Evolutionary conservation across 64 coral and sea anemone species (phyloP), one percentile per base, ranked within the genome.

Genomic region (Hydrozoanthus tunicans): DNA sequence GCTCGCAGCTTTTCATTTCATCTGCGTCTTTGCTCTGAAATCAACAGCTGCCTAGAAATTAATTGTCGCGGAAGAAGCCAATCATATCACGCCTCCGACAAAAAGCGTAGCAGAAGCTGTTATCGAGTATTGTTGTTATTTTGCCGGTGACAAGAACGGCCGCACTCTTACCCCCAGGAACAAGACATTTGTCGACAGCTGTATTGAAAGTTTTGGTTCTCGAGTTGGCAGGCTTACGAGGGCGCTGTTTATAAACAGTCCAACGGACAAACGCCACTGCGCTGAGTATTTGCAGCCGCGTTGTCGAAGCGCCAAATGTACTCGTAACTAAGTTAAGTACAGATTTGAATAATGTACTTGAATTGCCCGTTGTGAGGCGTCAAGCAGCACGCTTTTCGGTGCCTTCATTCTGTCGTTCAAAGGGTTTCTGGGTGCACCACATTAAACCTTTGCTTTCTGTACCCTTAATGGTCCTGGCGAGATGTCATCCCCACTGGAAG

Each of bases 1-100:
- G n/a, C 70, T 88, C 20, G 56, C 23, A 12, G 56, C 6, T 74
- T 73, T 74, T 88, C 84, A 88, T 75, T 88, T 58, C 24, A 74
- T 59, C 55, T 56, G 8, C 11, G 74, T 25, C 56, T 58, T 68
- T 27, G 51, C 69, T 59, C 12, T n/a, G 84, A 88, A 88, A 73
- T 74, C 84, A 88, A 88, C 84, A 88, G 84, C 84, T 88, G 84
- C 69, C 54, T 10, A 60, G n/a, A 88, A 51, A 88, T 60, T 75
- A 74, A 88, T 88, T 55, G 68, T 27, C 58, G 26, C 5, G 57
- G 25, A 57, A 58, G 24, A 58, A 73, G 56, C 84, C 84, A 88
- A 88, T 88, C 84, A 88, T 1, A 74, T 74, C 53, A 88, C 55
- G 84, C 69, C 84, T 88, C 54, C 69, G 3, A 88, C 84, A 88